phyloP scores from a whole-genome alignment of 2,888 invertebrate genomes.

The Agrochola lychnidis region DNA sequence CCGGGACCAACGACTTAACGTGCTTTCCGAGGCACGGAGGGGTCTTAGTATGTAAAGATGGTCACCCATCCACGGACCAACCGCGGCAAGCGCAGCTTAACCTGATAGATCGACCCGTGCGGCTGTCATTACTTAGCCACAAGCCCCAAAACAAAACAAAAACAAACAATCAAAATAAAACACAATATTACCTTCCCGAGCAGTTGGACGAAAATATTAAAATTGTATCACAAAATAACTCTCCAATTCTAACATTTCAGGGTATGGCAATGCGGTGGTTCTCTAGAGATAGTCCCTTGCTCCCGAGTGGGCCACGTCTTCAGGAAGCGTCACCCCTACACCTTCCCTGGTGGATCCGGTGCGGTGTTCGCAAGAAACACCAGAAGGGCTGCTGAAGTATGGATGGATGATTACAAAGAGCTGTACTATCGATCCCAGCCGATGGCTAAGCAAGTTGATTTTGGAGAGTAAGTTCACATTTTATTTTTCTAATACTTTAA shows the following conservation, averaged over 20 bases:
- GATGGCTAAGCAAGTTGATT: conserved; percentile 96
- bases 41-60: too few relatives aligned
- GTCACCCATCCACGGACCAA: too few relatives aligned
- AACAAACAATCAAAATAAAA: background rate
- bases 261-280: conserved; percentile 99
- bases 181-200: background rate
- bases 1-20: too few relatives aligned
- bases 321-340: conserved; percentile 99
- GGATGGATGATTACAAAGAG: conserved; percentile 99
- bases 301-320: conserved; percentile 98
- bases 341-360: conserved; percentile 99
- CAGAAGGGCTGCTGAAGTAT: conserved; percentile 98
- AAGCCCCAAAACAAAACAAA: too few relatives aligned
- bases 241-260: conserved; percentile 82
- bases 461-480: conserved; percentile 94
- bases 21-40: too few relatives aligned
- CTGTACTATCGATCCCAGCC: conserved; percentile 98
- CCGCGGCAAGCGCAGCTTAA: too few relatives aligned
- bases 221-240: background rate
- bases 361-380: conserved; percentile 99
- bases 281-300: conserved; percentile 99
- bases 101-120: too few relatives aligned
- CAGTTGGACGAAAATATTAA: background rate
- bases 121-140: too few relatives aligned
- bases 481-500: background rate